Conservation (phyloP, 1,140 invertebrate genomes). For the Cephus cinctus region DNA sequence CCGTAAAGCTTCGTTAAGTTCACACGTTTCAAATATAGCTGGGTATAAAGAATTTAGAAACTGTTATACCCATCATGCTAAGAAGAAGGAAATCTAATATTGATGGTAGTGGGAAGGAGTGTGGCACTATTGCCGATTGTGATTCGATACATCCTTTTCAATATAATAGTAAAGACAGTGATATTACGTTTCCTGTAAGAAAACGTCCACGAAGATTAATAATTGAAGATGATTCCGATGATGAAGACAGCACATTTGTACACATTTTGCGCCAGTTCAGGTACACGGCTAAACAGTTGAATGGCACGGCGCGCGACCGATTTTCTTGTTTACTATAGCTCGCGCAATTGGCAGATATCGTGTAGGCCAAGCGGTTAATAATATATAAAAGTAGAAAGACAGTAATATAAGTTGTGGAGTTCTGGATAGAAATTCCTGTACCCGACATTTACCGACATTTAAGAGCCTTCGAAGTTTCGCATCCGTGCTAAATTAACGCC, state of each 20-base stretch:
- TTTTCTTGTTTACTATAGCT: slow-evolving; percentile 14
- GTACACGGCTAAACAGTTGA: slow-evolving; percentile 3
- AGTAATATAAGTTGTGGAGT: too few relatives aligned
- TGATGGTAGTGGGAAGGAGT: slow-evolving; percentile 1
- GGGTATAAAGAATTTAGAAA: slow-evolving; percentile 8
- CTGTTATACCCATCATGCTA: slow-evolving; percentile 12
- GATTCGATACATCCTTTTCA: slow-evolving; percentile 13
- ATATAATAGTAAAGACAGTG: not conserved
- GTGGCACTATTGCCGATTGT: slow-evolving; percentile 6
- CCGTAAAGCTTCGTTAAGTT: slow-evolving; percentile 16
- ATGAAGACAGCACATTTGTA: slow-evolving; percentile 3
- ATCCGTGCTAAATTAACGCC: too few relatives aligned
- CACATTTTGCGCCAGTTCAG: slow-evolving; percentile 2
- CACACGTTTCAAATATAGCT: slow-evolving; percentile 14
- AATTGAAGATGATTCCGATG: not conserved
- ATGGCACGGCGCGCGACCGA: slow-evolving; percentile 7
- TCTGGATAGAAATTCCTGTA: too few relatives aligned
- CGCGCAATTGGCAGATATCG: slow-evolving; percentile 9
- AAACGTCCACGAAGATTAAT: not conserved
- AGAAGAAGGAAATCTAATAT: not conserved
- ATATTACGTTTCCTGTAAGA: slow-evolving; percentile 2
- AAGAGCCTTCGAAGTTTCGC: not conserved
- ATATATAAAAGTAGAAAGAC: too few relatives aligned
- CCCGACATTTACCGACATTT: too few relatives aligned
- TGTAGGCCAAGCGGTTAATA: slow-evolving; percentile 14